Base-by-base conservation (phyloP, 1,140 invertebrate genomes). In the Zelostemma sp. region DNA sequence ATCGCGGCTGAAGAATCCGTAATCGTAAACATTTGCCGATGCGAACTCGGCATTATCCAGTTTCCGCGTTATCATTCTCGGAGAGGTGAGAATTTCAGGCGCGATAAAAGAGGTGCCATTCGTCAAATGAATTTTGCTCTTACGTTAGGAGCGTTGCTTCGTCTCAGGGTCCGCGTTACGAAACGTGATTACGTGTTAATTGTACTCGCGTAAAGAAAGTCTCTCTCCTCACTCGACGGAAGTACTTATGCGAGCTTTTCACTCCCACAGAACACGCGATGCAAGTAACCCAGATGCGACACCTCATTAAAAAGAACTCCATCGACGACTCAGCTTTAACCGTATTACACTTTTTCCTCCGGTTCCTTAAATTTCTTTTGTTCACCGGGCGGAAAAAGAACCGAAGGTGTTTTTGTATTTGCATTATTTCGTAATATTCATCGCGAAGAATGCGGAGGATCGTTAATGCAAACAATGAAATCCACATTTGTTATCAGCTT, bases 171-270 rank as follows among this genome's bases (percentile, higher is more conserved):
- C 60, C 45, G 58, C 48, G 58, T 74, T 74, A 72, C 55, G 68
- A 71, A 74, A 74, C 65, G 53, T 35, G 65, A 72, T 74, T 71
- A 74, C 68, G 68, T 71, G 68, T 70, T 74, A 74, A 74, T 74
- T 74, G 68, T 71, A 71, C 56, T 62, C 61, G 53, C 58, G 60
- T 60, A 65, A 70, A 71, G 11, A 74, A 71, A 74, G 63, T 62
- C 63, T 74, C 63, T 70, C 67, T 67, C 47, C 43, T 54, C 53
- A 11, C 48, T 5, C 46, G 62, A 63, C 71, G 66, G 66, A 73
- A 68, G 61, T 68, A 61, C 57, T 64, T 65, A 55, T 61, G 31
- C 51, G 25, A 50, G 55, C 49, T 60, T 63, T 66, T 66, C 58
- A 48, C 56, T 66, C 46, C 50, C 54, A 66, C 53, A 66, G 21